These are phyloP conservation scores for Rhea americana DNA, from an alignment of 2,113 vertebrate genomes.

Conservation along the genomic window DNA sequence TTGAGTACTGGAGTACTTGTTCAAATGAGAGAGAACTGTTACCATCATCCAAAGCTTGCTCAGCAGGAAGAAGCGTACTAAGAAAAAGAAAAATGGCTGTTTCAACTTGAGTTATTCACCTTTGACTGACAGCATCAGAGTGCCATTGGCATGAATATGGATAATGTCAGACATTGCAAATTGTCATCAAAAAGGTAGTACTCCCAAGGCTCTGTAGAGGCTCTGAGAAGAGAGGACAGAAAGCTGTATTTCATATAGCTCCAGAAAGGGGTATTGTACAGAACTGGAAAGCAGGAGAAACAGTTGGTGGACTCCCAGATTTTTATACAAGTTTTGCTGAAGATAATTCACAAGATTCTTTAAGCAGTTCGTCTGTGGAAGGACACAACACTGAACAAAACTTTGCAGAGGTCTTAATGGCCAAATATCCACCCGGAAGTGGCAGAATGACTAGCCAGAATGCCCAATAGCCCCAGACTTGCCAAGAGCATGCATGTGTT, in stretches of 20 bases:
- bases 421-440: not conserved
- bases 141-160: not conserved
- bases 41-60: not conserved
- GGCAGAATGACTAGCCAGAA: not conserved
- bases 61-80: not conserved
- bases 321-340: constrained; percentile 24
- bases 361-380: not conserved
- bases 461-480: not conserved
- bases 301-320: not conserved
- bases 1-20: not conserved
- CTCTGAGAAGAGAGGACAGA: not conserved
- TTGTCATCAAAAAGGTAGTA: not conserved
- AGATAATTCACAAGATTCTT: not conserved
- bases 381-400: not conserved
- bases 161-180: not conserved
- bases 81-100: not conserved
- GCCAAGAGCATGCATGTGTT: not conserved
- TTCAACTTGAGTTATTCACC: not conserved
- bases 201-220: not conserved
- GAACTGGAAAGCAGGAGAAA: not conserved
- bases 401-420: not conserved
- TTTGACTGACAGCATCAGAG: not conserved
- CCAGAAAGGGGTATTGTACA: not conserved
- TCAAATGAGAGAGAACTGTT: not conserved
- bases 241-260: not conserved